phyloP scores from a whole-genome alignment of 1,140 invertebrate genomes.

The Eumeta japonica region DNA sequence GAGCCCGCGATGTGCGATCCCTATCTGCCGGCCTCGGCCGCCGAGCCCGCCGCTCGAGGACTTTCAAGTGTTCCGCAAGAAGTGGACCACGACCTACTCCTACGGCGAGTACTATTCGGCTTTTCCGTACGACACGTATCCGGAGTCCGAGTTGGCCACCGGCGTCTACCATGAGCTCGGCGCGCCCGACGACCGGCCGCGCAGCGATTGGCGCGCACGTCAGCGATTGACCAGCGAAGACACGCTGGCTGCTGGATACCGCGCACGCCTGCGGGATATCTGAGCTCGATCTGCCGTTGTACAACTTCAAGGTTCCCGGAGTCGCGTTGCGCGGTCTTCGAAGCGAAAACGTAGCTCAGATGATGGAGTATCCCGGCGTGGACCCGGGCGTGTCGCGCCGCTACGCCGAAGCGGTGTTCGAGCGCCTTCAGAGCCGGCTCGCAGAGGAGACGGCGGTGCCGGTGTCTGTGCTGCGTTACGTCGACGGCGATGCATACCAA shows the following conservation, averaged over 20 bases:
- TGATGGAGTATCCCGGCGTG: conserved; percentile 34
- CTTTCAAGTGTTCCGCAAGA: conserved; percentile 35
- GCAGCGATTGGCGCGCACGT: conserved; percentile 55
- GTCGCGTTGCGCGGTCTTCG: conserved; percentile 43
- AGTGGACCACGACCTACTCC: conserved; percentile 29
- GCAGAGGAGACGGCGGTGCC: conserved; percentile 30
- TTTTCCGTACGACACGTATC: conserved; percentile 28
- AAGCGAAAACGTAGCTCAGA: conserved; percentile 48
- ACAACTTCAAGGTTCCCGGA: conserved; percentile 53
- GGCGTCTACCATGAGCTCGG: conserved; percentile 34
- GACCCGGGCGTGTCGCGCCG: conserved; percentile 23
- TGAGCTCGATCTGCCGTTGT: conserved; percentile 46
- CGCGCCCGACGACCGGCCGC: conserved; percentile 27
- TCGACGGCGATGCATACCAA: conserved; percentile 28
- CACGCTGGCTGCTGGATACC: conserved; percentile 59
- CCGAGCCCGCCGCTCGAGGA: conserved; percentile 34
- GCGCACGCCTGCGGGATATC: conserved; percentile 32
- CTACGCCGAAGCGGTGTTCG: conserved; percentile 49
- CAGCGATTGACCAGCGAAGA: conserved; percentile 57
- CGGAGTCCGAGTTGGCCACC: conserved; percentile 19
- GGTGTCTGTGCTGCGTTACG: conserved; percentile 35
- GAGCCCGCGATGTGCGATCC: conserved; percentile 41
- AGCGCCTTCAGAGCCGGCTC: conserved; percentile 41
- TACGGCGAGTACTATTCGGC: conserved; percentile 41
- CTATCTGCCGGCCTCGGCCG: conserved; percentile 22